A percentile compares a stretch with the other conserved stretches of the same genome.
These are phyloP conservation scores for Trididemnum nubilum DNA, from an alignment of 23 tunicate species.

Conservation along the genomic window DNA sequence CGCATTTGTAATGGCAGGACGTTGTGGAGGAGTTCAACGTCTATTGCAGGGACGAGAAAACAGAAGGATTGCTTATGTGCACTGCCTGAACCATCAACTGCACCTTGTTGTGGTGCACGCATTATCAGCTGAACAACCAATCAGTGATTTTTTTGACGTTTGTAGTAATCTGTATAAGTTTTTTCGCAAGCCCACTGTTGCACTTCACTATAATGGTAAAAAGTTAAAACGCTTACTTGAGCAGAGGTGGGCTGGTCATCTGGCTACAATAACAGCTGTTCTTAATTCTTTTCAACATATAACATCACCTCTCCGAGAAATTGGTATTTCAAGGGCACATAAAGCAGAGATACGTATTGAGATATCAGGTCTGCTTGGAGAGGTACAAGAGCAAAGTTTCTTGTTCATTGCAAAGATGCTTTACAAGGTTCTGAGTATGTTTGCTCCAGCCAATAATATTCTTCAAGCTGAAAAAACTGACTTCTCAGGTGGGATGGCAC, in stretches of 20 bases:
- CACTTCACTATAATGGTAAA: conserved; percentile 16
- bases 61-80: not conserved
- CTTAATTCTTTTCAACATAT: conserved; percentile 13
- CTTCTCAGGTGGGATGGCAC: conserved; percentile 11
- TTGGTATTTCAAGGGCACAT: conserved; percentile 1
- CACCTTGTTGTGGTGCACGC: conserved; percentile 11
- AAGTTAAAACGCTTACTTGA: not conserved
- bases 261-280: conserved; percentile 23
- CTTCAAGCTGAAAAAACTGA: conserved; percentile 17
- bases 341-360: conserved; percentile 17
- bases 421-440: conserved; percentile 7
- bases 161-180: not conserved
- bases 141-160: conserved; percentile 14
- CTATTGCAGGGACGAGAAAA: conserved; percentile 17
- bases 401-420: conserved; percentile 13
- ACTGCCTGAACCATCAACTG: conserved; percentile 23
- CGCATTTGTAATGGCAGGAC: conserved; percentile 11
- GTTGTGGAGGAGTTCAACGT: conserved; percentile 15
- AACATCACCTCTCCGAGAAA: conserved; percentile 13
- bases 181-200: not conserved
- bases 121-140: conserved; percentile 8
- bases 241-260: conserved; percentile 15
- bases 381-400: conserved; percentile 3
- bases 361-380: conserved; percentile 6
- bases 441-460: conserved; percentile 14